Conservation (phyloP, 2,797 vertebrate species). For the Anniella stebbinsi region DNA sequence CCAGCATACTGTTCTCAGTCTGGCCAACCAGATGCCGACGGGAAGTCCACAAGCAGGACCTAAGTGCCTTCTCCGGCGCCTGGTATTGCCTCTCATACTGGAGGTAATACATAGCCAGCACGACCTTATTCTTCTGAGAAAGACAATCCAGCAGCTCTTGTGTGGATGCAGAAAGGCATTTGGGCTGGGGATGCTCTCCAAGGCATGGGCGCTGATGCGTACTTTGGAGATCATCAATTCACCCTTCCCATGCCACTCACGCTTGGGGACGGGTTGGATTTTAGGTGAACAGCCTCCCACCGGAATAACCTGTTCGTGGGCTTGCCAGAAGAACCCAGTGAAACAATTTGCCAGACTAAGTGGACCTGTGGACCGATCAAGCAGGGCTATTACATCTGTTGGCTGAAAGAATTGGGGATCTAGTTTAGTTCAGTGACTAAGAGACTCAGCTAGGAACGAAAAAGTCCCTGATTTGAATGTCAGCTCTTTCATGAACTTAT, state of each 20-base stretch:
- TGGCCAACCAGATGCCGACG: too few species aligned
- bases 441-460: background rate
- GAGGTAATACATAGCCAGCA: too few species aligned
- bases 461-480: background rate
- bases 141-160: background rate
- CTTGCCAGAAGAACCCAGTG: too few species aligned
- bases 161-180: too few species aligned
- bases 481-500: background rate
- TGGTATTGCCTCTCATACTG: too few species aligned
- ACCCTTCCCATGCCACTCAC: rapidly evolving
- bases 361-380: too few species aligned
- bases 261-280: too few species aligned
- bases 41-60: too few species aligned
- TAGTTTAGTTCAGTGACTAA: background rate
- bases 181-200: rapidly evolving
- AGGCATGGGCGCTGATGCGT: rapidly evolving
- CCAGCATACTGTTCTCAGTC: too few species aligned
- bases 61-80: too few species aligned
- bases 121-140: background rate
- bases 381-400: too few species aligned
- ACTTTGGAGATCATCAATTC: rapidly evolving
- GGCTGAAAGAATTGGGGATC: background rate
- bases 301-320: background rate
- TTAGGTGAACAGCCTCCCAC: background rate
- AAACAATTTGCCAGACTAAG: too few species aligned